Conservation (phyloP, 2,797 vertebrate genomes). For the Columba guinea region DNA sequence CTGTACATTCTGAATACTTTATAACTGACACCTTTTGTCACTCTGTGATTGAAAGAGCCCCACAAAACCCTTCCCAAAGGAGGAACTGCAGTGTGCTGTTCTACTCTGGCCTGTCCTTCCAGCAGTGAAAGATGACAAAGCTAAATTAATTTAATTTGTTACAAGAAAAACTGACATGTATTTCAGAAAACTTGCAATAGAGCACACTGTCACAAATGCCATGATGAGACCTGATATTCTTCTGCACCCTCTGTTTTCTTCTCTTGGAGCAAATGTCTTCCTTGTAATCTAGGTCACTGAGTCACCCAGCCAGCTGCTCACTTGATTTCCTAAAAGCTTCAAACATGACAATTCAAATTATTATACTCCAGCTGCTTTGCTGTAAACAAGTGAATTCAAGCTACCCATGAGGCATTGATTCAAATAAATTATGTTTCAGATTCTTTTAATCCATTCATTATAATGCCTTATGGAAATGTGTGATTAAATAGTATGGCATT, state of each 20-base stretch:
- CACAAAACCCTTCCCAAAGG: neutral
- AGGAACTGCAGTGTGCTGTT: neutral
- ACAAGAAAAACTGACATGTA: neutral
- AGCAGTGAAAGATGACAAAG: neutral
- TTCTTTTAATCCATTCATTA: neutral
- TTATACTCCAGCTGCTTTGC: neutral
- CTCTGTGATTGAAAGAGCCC: neutral
- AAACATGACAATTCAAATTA: neutral
- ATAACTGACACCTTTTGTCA: neutral
- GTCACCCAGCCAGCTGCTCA: neutral
- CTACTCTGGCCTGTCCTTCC: neutral
- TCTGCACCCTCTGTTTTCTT: neutral
- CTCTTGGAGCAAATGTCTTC: neutral
- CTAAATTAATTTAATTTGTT: neutral
- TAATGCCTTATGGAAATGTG: neutral
- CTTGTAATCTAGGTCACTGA: neutral
- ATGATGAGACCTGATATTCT: neutral
- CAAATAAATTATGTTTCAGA: neutral
- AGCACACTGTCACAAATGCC: neutral
- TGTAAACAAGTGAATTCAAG: neutral
- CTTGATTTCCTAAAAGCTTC: neutral
- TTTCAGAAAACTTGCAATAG: neutral
- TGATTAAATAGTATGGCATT: neutral
- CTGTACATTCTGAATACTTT: neutral
- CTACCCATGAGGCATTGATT: neutral